Percentiles rank a stretch among this genome's conserved stretches.
phyloP scores from a whole-genome alignment of 2,113 vertebrate species.

The Saimiri boliviensis region DNA sequence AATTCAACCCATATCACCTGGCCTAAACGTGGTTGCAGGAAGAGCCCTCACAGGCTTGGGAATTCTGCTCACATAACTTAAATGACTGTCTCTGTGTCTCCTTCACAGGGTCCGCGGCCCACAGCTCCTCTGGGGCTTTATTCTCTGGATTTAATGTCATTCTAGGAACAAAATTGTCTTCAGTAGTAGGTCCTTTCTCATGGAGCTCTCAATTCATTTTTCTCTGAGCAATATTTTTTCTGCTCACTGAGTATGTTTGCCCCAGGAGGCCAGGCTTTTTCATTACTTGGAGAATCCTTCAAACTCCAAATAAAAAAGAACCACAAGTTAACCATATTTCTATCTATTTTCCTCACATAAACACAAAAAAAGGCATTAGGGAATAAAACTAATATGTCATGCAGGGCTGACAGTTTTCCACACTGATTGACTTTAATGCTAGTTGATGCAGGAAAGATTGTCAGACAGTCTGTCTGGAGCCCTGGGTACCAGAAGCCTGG shows the following conservation, averaged over 20 bases:
- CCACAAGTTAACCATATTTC: slow-evolving; percentile 52
- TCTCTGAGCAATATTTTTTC: slow-evolving; percentile 30
- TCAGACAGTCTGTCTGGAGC: neutral
- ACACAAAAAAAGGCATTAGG: neutral
- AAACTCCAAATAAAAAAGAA: slow-evolving; percentile 67
- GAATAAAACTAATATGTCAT: slow-evolving; percentile 47
- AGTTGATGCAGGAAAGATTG: neutral
- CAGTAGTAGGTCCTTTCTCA: neutral
- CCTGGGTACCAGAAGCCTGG: neutral
- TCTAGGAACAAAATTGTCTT: slow-evolving; percentile 49
- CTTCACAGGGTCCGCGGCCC: neutral
- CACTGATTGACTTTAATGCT: neutral
- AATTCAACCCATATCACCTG: neutral
- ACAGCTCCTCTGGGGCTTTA: neutral
- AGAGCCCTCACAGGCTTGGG: neutral
- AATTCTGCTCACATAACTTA: slow-evolving; percentile 1
- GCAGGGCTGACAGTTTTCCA: slow-evolving; percentile 1
- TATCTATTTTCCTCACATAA: slow-evolving; percentile 29
- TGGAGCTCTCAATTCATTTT: slow-evolving; percentile 63
- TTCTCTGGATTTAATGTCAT: neutral
- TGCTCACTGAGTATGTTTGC: slow-evolving; percentile 64
- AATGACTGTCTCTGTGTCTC: neutral
- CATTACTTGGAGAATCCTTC: slow-evolving; percentile 61
- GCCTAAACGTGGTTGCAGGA: neutral
- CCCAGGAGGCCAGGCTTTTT: slow-evolving; percentile 62